Evolutionary conservation across 2,797 vertebrate species (phyloP).

Genomic region (Trachops cirrhosus): DNA sequence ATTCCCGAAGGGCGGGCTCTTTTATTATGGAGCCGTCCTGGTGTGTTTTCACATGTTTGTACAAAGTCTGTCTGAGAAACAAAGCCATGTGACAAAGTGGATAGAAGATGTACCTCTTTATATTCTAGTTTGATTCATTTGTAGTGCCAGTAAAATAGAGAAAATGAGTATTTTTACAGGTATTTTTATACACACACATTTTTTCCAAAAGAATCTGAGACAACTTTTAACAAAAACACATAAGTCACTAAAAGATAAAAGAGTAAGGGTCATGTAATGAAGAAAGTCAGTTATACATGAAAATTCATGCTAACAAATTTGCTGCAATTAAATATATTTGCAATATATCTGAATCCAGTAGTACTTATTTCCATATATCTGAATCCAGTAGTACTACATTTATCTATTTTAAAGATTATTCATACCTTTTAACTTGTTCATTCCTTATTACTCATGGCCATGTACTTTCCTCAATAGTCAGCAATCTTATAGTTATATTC

Average conservation of each 20-base stretch:
- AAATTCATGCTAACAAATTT: slow-evolving; percentile 12
- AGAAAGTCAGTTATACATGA: neutral
- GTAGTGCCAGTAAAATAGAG: neutral
- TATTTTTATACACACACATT: neutral
- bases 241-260: slow-evolving; percentile 17
- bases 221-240: neutral
- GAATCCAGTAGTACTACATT: neutral
- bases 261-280: neutral
- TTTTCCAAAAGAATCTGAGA: neutral
- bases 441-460: neutral
- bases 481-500: neutral
- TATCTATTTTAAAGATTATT: slow-evolving; percentile 11
- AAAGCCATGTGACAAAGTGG: neutral
- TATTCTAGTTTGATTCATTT: neutral
- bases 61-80: neutral
- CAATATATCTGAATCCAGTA: neutral
- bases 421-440: neutral
- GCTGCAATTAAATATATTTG: neutral
- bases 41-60: neutral
- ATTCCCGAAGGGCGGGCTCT: neutral
- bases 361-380: neutral
- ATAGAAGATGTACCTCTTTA: neutral
- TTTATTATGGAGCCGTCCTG: neutral
- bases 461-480: slow-evolving; percentile 8
- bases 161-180: neutral